phyloP scores from a whole-genome alignment of 2,888 invertebrate genomes.

The Meiosimyza decipiens region DNA sequence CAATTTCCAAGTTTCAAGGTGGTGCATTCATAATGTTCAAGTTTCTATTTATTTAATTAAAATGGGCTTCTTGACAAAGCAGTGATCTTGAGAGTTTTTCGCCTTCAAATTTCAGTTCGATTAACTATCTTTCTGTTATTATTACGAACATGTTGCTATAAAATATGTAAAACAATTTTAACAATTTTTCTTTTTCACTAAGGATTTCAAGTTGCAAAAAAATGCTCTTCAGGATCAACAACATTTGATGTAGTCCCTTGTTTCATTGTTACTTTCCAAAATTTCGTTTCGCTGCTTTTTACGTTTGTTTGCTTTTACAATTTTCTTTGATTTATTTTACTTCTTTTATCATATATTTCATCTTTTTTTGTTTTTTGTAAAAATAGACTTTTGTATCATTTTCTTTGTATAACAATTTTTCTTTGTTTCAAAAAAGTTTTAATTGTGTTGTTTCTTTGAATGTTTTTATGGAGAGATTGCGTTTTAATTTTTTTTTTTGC shows the following conservation, averaged over 20 bases:
- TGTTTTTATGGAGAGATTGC: slow-evolving; percentile 57
- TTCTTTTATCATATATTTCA: slow-evolving; percentile 41
- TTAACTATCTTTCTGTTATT: no score
- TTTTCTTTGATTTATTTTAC: slow-evolving; percentile 39
- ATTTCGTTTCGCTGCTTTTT: slow-evolving; percentile 38
- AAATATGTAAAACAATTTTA: slow-evolving; percentile 32
- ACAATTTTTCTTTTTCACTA: slow-evolving; percentile 21
- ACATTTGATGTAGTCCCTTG: slow-evolving; percentile 54
- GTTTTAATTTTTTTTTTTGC: slow-evolving; percentile 50
- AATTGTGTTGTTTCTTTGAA: slow-evolving; percentile 40
- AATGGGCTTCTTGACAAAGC: no score
- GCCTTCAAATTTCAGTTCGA: no score
- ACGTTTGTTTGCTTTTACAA: slow-evolving; percentile 23
- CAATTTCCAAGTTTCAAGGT: slow-evolving; percentile 7
- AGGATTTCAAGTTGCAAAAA: background rate
- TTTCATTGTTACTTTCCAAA: slow-evolving; percentile 43
- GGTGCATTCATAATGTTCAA: slow-evolving; percentile 19
- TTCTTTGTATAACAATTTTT: slow-evolving; percentile 51
- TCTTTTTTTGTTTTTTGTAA: slow-evolving; percentile 52
- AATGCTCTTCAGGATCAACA: slow-evolving; percentile 13
- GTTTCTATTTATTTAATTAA: background rate
- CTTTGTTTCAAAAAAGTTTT: slow-evolving; percentile 49
- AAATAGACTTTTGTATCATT: slow-evolving; percentile 56
- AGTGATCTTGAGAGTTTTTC: no score
- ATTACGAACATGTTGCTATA: slow-evolving; percentile 25